Conservation (phyloP, 37 sponge, comb jelly and placozoan genomes). For the Halisarca cf. caerulea region DNA sequence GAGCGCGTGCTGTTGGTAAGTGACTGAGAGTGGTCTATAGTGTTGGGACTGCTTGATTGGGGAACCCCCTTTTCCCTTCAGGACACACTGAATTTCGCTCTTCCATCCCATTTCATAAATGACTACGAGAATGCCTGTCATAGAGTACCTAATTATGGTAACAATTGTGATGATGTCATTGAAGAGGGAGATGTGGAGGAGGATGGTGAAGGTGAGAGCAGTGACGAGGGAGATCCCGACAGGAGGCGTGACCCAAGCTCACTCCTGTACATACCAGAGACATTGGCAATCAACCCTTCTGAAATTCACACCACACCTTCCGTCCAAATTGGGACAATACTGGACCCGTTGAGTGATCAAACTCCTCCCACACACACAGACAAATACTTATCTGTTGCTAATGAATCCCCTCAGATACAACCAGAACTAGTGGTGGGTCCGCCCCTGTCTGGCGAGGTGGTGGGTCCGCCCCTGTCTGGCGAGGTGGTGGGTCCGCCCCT, state of each 20-base stretch:
- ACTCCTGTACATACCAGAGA: not conserved
- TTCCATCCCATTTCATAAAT: constrained; percentile 11
- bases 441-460: too few relatives aligned
- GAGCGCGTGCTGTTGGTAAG: too few relatives aligned
- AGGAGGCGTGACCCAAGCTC: not conserved
- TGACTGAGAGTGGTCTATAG: too few relatives aligned
- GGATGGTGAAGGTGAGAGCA: constrained; percentile 19
- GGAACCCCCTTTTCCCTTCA: not conserved
- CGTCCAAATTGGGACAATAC: not conserved
- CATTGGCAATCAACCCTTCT: not conserved
- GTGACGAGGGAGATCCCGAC: not conserved
- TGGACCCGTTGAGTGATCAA: not conserved
- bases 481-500: not conserved
- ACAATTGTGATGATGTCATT: constrained; percentile 1
- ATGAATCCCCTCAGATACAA: too few relatives aligned
- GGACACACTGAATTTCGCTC: not conserved
- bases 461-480: too few relatives aligned
- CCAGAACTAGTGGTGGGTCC: too few relatives aligned
- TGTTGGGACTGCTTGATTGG: too few relatives aligned
- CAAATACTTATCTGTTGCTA: too few relatives aligned
- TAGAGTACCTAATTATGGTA: not conserved
- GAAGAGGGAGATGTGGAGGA: constrained; percentile 20
- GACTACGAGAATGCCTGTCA: not conserved
- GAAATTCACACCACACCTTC: not conserved
- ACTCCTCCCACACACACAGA: too few relatives aligned